phyloP scores from a whole-genome alignment of 2,888 invertebrate species.

The Caenorhabditis uteleia region DNA sequence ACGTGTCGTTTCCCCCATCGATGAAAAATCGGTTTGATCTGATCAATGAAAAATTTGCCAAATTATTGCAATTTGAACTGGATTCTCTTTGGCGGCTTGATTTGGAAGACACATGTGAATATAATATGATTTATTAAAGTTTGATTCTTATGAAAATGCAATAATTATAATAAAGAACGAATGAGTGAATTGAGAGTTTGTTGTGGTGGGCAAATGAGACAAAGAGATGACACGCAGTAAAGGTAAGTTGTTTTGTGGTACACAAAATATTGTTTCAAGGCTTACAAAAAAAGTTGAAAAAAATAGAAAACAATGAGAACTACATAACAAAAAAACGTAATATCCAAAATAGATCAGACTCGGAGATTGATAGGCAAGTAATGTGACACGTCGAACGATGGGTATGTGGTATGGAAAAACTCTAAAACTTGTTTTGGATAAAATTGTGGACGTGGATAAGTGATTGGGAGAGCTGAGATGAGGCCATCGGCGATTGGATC shows the following conservation, averaged over 20 bases:
- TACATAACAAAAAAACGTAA: constrained; percentile 17
- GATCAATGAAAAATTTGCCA: too few relatives aligned
- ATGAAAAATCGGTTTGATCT: too few relatives aligned
- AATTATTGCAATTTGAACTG: too few relatives aligned
- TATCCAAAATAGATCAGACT: too few relatives aligned
- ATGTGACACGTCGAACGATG: constrained; percentile 28
- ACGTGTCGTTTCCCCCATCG: too few relatives aligned
- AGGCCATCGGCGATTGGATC: constrained; percentile 62
- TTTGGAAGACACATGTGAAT: too few relatives aligned
- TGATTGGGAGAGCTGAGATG: constrained; percentile 55
- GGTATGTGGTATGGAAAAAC: constrained; percentile 39
- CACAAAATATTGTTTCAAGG: not conserved
- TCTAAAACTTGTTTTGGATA: constrained; percentile 37
- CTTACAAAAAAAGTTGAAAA: not conserved
- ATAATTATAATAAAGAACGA: too few relatives aligned
- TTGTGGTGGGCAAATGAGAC: too few relatives aligned
- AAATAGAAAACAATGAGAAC: not conserved
- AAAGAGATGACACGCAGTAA: constrained; percentile 27
- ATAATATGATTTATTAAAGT: too few relatives aligned
- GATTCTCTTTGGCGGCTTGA: too few relatives aligned
- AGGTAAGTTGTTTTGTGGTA: not conserved
- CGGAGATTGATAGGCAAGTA: constrained; percentile 52
- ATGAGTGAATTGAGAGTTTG: too few relatives aligned
- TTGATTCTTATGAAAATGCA: too few relatives aligned
- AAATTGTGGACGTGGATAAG: constrained; percentile 42